These are phyloP conservation scores for Cylindroiulus punctatus DNA, from an alignment of 2,888 invertebrate genomes.

Conservation along the genomic window DNA sequence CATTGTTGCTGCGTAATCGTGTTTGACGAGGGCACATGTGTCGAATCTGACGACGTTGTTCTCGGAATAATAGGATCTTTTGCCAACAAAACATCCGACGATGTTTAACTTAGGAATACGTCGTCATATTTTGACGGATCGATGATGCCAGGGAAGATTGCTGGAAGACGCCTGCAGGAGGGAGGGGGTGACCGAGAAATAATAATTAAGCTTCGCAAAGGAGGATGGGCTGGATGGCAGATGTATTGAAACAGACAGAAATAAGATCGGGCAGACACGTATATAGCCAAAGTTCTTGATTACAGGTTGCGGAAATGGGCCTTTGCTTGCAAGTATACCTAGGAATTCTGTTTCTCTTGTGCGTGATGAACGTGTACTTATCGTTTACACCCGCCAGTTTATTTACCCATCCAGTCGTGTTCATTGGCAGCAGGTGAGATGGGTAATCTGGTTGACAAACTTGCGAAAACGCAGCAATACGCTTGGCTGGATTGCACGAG, in stretches of 20 bases:
- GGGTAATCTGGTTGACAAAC: slow-evolving; percentile 24
- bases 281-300: neutral
- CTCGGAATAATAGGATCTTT: neutral
- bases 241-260: neutral
- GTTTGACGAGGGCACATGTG: slow-evolving; percentile 15
- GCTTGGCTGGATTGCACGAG: too few species aligned
- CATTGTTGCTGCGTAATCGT: slow-evolving; percentile 32
- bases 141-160: neutral
- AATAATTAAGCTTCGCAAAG: slow-evolving; percentile 19
- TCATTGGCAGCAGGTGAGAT: slow-evolving; percentile 24
- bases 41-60: slow-evolving; percentile 8
- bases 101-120: slow-evolving; percentile 14
- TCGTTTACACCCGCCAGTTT: neutral
- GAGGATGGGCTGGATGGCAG: too few species aligned
- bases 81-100: slow-evolving; percentile 12
- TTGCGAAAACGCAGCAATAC: too few species aligned
- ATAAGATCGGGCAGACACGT: neutral
- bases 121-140: slow-evolving; percentile 32
- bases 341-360: neutral
- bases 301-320: neutral
- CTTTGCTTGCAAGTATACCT: neutral
- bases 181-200: slow-evolving; percentile 11
- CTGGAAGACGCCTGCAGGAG: too few species aligned
- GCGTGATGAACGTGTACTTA: neutral
- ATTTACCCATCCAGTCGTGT: slow-evolving; percentile 5